Base-by-base conservation (phyloP, 2,113 vertebrate genomes). In the Rhinogobius similis region DNA sequence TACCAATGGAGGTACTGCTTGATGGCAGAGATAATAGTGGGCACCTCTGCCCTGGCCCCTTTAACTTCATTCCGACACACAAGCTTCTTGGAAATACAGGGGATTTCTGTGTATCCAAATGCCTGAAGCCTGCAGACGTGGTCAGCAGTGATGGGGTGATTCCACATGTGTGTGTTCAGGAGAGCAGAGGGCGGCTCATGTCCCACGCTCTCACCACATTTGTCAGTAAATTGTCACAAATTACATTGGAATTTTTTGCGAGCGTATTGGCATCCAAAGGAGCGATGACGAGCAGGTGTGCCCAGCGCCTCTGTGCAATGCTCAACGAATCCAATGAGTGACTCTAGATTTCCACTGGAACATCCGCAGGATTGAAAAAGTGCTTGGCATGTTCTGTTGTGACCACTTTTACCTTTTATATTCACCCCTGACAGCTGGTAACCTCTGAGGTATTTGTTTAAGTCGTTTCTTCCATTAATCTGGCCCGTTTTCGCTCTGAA, bases 161-260 rank as follows among this genome's bases (percentile, higher is more conserved):
- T 90, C 97, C 97, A 99, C 98, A 99, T 99, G 69, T 93, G 92
- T 0, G 97, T 99, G 87, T 99, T 99, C 98, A 99, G 92, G 99
- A 99, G 58, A 99, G 90, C 65, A 99, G 88, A 5, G 98, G 96
- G 27, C 95, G 95, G 64, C 84, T 92, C 58, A 67, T 83, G 69
- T 98, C 96, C 97, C 98, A 99, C 1, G 98, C 98, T 1, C 97
- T 94, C 55, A 98, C 94, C 63, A 98, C 93, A 67, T 96, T 98
- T 0, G 96, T 98, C 92, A 99, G 90, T 44, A 99, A 89, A 83
- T 99, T 99, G 90, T 99, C 97, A 90, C 96, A 99, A 86, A 99
- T 94, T 29, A 97, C 98, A 36, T 71, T 95, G 3, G 96, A 93
- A 1, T 99, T 92, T 87, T 99, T 99, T 29, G 95, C 98, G 76